These are phyloP conservation scores for Tringa solitaria DNA, from an alignment of 2,113 vertebrate genomes.

Conservation along the genomic window DNA sequence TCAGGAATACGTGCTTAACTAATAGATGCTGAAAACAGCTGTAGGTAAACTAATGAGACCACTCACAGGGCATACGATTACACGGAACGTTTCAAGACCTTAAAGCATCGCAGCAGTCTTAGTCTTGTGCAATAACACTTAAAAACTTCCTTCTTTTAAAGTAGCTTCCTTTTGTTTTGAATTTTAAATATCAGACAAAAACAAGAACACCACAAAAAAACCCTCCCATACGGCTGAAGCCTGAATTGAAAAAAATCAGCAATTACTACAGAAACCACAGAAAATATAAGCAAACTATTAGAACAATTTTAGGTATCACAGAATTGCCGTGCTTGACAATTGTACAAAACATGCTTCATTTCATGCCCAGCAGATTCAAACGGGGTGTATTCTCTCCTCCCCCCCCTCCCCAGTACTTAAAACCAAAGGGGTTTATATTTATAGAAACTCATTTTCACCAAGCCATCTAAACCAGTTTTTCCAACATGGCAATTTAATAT, in stretches of 20 bases:
- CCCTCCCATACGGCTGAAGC: not conserved
- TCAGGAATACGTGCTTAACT: not conserved
- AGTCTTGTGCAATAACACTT: not conserved
- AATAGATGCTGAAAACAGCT: not conserved
- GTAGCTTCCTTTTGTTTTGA: not conserved
- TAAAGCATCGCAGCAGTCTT: not conserved
- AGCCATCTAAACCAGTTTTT: not conserved
- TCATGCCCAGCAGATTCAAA: not conserved
- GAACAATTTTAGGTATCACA: not conserved
- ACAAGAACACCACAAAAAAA: not conserved
- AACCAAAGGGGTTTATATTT: not conserved
- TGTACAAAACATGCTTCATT: not conserved
- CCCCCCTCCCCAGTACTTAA: not conserved
- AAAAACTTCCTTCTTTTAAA: not conserved
- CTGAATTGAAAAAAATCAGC: not conserved
- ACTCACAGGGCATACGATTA: not conserved
- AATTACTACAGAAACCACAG: not conserved
- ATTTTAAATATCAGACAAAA: not conserved
- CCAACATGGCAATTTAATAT: not conserved
- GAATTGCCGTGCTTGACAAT: not conserved
- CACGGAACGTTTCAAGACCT: not conserved
- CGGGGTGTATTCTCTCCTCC: not conserved
- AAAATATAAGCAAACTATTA: not conserved
- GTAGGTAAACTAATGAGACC: slow-evolving; percentile 15
- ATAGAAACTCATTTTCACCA: not conserved